Base-by-base conservation (phyloP, 64 coral and sea anemone species). In the Montipora cactus region DNA sequence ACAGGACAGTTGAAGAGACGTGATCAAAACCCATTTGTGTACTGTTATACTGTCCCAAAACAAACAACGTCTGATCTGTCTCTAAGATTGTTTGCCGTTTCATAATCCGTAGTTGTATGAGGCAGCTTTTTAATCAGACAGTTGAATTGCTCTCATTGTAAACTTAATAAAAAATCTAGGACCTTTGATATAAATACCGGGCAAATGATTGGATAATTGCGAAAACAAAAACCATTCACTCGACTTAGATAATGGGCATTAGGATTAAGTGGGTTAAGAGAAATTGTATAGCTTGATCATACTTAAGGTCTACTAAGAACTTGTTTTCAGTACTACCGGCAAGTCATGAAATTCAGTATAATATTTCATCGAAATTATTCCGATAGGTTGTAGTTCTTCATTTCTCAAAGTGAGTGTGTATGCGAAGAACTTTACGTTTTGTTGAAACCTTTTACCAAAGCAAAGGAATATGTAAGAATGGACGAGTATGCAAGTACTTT, bases 141-240 rank as follows among this genome's bases (percentile, higher is more conserved):
- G 7, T 70, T 16, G 45, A 37, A 47, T n/a, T 23, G 44, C 59
- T 67, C 1, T 68, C 47, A 5, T 84, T 11, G 61, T 61, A 61
- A 14, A n/a, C 61, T 59, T 46, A 71, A 71, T 71, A 7, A 86
- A 70, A 70, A 70, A 57, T 12, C 19, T 5, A 11, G 50, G 8
- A 72, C 64, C 15, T 18, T 2, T 6, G 44, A 67, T 67, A 18
- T 19, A 68, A 20, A 84, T 2, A 50, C 21, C 82, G 19, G 22
- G 51, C 7, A 86, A 11, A 72, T 86, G 64, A 86, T 71, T 72
- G 82, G 64, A 71, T 25, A 72, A 72, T 86, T 71, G 4, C 22
- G 3, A 50, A 19, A 23, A 50, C 66, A 86, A 86, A 70, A 86
- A 47, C 18, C 15, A 45, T 21, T 66, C 5, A 18, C 44, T 9